Base-by-base conservation (phyloP, 1,140 invertebrate species). In the Danaus melanippus region DNA sequence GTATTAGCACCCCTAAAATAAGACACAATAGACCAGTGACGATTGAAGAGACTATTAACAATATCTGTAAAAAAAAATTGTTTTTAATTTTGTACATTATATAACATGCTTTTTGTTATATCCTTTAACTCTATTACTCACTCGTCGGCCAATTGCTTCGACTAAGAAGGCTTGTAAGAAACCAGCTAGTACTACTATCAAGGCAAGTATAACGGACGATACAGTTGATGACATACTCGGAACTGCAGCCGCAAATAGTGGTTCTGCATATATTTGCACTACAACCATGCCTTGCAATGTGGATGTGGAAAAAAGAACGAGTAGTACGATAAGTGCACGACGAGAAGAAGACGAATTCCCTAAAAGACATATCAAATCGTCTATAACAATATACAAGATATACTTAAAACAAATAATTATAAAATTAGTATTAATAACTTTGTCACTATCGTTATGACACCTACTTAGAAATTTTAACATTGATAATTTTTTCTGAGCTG, bases 241-340 rank as follows among this genome's bases (percentile, higher is more conserved):
- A 10, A 75, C 48, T 0, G 71, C 70, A 39, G 67, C 42, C 0
- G 40, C 46, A 46, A 80, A 80, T 9, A 79, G 50, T 0, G 74
- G 76, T 8, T 65, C 65, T 0, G 72, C 69, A 41, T 72, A 79
- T 10, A 75, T 66, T 42, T 78, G 71, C 1, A 80, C 60, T 12
- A 73, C 65, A n/a, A 69, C 44, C 12, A 76, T 50, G 1, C 77
- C 77, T 64, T 77, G 74, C 54, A 77, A 69, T 1, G 74, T 64
- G 1, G 56, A 47, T 0, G 74, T 47, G 4, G 69, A 58, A 45
- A 65, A 62, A 6, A 76, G 46, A 0, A 67, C 39, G 7, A 79
- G 9, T 9, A 55, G 47, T 1, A 74, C 40, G 2, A 64, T 41
- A 0, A 79, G 50, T 0, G 61, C 73, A 1, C 63, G 62, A 9